Percentiles rank a stretch among this genome's conserved stretches.
These are phyloP conservation scores for Musca domestica DNA, from an alignment of 1,140 invertebrate species.

Conservation along the genomic window DNA sequence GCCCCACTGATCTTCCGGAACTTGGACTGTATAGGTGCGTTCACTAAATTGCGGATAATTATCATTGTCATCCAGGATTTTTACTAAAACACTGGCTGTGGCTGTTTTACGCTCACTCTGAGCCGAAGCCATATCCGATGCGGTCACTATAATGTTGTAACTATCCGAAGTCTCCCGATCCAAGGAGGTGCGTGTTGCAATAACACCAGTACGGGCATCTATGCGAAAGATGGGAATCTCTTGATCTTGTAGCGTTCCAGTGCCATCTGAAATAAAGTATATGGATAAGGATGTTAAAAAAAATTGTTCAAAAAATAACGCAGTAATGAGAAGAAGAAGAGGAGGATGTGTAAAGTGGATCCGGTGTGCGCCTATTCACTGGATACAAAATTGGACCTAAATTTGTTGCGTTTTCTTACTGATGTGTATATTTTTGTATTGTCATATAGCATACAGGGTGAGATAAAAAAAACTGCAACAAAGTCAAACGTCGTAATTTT, in stretches of 20 bases:
- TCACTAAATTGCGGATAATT: constrained; percentile 95
- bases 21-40: constrained; percentile 79
- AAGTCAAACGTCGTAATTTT: no score
- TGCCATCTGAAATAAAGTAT: constrained; percentile 37
- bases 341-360: no score
- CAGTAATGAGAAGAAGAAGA: neutral
- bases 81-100: constrained; percentile 79
- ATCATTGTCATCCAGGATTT: constrained; percentile 91
- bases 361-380: no score
- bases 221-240: constrained; percentile 71
- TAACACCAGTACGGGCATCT: constrained; percentile 76
- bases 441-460: no score
- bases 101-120: constrained; percentile 70
- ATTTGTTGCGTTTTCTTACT: no score
- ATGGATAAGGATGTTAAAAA: neutral
- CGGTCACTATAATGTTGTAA: constrained; percentile 82
- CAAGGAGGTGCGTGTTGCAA: constrained; percentile 77
- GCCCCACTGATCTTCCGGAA: constrained; percentile 85
- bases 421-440: no score
- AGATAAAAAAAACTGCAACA: no score
- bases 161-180: constrained; percentile 86
- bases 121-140: constrained; percentile 78
- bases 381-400: no score
- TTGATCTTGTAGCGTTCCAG: constrained; percentile 45
- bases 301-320: neutral